Evolutionary conservation across 2,113 vertebrate species (phyloP).

Genomic region (Corythoichthys haematopterus): DNA sequence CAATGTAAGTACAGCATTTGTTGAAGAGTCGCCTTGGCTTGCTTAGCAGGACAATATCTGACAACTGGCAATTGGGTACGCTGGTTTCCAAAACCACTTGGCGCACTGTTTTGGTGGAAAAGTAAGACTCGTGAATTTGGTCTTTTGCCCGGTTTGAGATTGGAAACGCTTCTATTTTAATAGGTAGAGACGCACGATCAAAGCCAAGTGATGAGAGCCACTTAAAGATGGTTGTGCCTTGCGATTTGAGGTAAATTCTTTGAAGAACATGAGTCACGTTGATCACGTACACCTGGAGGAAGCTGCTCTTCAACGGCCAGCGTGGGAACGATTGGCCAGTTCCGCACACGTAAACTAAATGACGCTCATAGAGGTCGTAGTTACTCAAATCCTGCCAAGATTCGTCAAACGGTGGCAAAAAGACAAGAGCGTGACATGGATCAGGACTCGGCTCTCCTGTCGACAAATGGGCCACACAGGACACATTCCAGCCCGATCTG

Average conservation of each 20-base stretch:
- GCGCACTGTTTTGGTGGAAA: slow-evolving; percentile 57
- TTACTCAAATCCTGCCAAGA: slow-evolving; percentile 41
- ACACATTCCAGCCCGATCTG: slow-evolving; percentile 73
- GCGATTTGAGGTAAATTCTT: slow-evolving; percentile 65
- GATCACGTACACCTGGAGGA: slow-evolving; percentile 65
- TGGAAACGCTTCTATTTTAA: slow-evolving; percentile 54
- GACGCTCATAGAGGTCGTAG: slow-evolving; percentile 43
- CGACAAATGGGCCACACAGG: slow-evolving; percentile 35
- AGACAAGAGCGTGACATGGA: slow-evolving; percentile 63
- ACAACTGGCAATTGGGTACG: slow-evolving; percentile 33
- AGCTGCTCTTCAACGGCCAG: slow-evolving; percentile 47
- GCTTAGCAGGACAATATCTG: slow-evolving; percentile 60
- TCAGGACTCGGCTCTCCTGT: slow-evolving; percentile 33
- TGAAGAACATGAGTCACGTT: slow-evolving; percentile 67
- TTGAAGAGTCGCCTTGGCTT: slow-evolving; percentile 66
- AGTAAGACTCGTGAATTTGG: slow-evolving; percentile 66
- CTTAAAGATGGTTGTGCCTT: slow-evolving; percentile 45
- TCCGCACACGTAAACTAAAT: slow-evolving; percentile 70
- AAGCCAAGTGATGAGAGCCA: slow-evolving; percentile 73
- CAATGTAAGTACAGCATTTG: slow-evolving; percentile 71
- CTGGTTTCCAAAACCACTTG: slow-evolving; percentile 58
- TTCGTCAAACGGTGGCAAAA: slow-evolving; percentile 68
- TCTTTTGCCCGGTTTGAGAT: slow-evolving; percentile 6
- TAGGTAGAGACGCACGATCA: slow-evolving; percentile 42
- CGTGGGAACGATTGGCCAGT: slow-evolving; percentile 36